phyloP scores from a whole-genome alignment of 2,888 invertebrate species.

The Papilio protenor region DNA sequence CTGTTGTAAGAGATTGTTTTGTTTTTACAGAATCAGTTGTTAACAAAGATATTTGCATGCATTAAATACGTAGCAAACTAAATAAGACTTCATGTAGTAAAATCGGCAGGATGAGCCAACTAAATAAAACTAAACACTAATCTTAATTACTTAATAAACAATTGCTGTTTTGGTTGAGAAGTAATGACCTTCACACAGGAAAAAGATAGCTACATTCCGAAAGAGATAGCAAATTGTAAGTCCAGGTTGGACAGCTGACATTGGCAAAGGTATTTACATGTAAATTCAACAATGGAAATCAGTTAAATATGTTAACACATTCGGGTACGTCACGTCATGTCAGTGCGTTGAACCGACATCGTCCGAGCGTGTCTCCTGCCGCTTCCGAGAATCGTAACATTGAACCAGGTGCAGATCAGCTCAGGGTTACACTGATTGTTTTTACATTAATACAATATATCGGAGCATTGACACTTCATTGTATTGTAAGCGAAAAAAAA shows the following conservation, averaged over 20 bases:
- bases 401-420: slow-evolving; percentile 15
- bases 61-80: neutral
- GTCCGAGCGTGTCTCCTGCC: slow-evolving; percentile 66
- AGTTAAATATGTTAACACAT: neutral
- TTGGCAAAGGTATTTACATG: neutral
- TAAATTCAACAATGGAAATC: slow-evolving; percentile 10
- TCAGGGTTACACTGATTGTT: slow-evolving; percentile 38
- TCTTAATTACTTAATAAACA: too few relatives aligned
- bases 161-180: too few relatives aligned
- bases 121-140: too few relatives aligned
- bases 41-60: neutral
- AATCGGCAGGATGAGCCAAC: too few relatives aligned
- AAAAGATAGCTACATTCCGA: too few relatives aligned
- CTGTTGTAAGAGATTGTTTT: neutral
- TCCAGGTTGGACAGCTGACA: too few relatives aligned
- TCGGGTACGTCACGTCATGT: slow-evolving; percentile 2
- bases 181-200: too few relatives aligned
- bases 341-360: slow-evolving; percentile 62
- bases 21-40: slow-evolving; percentile 20
- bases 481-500: neutral
- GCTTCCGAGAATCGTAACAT: slow-evolving; percentile 50
- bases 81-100: too few relatives aligned
- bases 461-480: slow-evolving; percentile 2
- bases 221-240: too few relatives aligned
- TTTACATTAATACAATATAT: slow-evolving; percentile 28